Evolutionary conservation across 2,888 invertebrate species (phyloP), one percentile per base, ranked within the genome.

Genomic region (Cynaeus angustus): DNA sequence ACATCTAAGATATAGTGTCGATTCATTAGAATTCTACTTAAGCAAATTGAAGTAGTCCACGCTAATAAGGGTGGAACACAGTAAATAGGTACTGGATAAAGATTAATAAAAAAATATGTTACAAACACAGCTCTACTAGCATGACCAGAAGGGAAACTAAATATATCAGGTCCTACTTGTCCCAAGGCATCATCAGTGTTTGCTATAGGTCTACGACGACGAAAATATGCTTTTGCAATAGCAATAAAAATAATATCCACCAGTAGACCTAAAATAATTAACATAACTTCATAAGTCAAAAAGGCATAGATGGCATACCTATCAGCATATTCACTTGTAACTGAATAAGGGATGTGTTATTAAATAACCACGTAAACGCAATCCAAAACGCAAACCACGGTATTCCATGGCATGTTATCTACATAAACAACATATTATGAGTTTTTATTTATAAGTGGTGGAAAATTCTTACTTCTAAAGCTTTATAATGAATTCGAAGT

Each of bases 91-190:
- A 93, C 76, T 0, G 92, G 91, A 83, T 89, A 89, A 14, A 93
- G 79, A 71, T 88, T 86, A 3, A 89, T 87, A 73, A 96, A 92
- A 81, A 94, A 93, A 68, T 91, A 90, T 2, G 91, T 87, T 14
- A 98, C 86, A 82, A 94, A 89, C 3, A 92, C 89, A 0, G 95
- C 91, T 75, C 98, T 87, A 21, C 97, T 96, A 0, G 96, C 91
- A 84, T 99, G 98, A 0, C 98, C 98, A 0, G 98, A 98, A 8
- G 98, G 99, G 83, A 99, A 99, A 52, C 93, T 91, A 83, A 92
- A 98, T 79, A 95, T 93, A 84, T 97, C 97, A 0, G 96, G 93
- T 0, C 95, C 94, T 13, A 95, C 86, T 33, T 89, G 82, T 10
- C 82, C 88, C 70, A 92, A 85, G 74, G 92, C 88, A 81, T 94